These are phyloP conservation scores for Strigamia maritima DNA, from an alignment of 2,888 invertebrate genomes.

Conservation along the genomic window DNA sequence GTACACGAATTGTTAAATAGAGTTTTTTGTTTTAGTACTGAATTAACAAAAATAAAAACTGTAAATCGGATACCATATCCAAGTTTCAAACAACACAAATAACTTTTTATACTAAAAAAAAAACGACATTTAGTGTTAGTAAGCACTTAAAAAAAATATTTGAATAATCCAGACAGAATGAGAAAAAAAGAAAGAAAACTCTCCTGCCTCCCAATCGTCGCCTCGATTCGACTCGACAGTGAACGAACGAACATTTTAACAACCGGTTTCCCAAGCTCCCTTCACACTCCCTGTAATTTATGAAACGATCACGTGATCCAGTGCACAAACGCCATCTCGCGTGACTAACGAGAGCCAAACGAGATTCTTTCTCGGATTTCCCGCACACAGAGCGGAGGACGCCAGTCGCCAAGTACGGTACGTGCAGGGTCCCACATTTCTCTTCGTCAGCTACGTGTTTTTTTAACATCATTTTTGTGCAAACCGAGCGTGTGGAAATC, in stretches of 20 bases:
- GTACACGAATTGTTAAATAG: too few relatives aligned
- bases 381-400: slow-evolving; percentile 16
- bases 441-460: not conserved
- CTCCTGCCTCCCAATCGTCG: slow-evolving; percentile 6
- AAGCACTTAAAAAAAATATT: not conserved
- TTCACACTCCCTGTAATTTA: slow-evolving; percentile 22
- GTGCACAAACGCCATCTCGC: slow-evolving; percentile 23
- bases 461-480: not conserved
- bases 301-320: slow-evolving; percentile 20
- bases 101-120: not conserved
- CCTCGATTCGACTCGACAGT: not conserved
- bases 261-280: slow-evolving; percentile 31
- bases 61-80: too few relatives aligned
- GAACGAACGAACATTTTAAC: slow-evolving; percentile 31
- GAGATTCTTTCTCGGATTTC: not conserved
- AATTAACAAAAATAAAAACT: too few relatives aligned
- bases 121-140: not conserved
- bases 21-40: too few relatives aligned
- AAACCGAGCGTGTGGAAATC: not conserved
- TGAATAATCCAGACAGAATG: slow-evolving; percentile 11
- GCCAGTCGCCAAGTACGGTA: not conserved
- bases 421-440: not conserved
- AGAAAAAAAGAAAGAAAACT: not conserved
- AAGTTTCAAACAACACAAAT: not conserved
- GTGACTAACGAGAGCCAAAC: slow-evolving; percentile 18